A percentile compares a stretch with the other conserved stretches of the same genome.
phyloP scores from a whole-genome alignment of 2,888 invertebrate species.

The Onthophagus sagittarius region DNA sequence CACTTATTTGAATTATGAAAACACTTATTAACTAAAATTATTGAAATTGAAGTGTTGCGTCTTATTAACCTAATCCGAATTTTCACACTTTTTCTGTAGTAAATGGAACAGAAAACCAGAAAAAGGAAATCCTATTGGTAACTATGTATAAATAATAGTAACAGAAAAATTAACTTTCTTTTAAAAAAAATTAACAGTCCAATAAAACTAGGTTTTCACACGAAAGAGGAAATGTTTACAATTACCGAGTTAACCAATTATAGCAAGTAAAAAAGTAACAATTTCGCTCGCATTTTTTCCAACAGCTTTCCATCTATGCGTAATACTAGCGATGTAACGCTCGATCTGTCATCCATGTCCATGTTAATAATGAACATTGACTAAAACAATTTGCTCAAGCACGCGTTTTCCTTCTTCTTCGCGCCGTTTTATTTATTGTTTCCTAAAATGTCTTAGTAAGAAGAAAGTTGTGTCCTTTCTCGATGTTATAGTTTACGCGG shows the following conservation, averaged over 20 bases:
- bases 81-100: no score
- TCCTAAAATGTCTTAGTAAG: neutral
- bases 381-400: neutral
- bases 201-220: neutral
- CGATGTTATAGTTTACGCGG: neutral
- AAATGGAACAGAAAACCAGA: no score
- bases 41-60: no score
- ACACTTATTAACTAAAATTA: no score
- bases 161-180: no score
- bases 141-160: no score
- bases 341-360: neutral
- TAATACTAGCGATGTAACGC: neutral
- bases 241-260: neutral
- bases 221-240: neutral
- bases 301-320: neutral
- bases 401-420: neutral
- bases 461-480: neutral
- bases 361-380: neutral
- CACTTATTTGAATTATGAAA: no score
- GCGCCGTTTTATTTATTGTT: neutral
- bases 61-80: no score
- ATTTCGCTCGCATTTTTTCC: neutral
- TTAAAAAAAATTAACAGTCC: no score
- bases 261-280: neutral
- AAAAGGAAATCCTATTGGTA: no score